Conservation (phyloP, 2,888 invertebrate genomes). For the Drosophila cognata region DNA sequence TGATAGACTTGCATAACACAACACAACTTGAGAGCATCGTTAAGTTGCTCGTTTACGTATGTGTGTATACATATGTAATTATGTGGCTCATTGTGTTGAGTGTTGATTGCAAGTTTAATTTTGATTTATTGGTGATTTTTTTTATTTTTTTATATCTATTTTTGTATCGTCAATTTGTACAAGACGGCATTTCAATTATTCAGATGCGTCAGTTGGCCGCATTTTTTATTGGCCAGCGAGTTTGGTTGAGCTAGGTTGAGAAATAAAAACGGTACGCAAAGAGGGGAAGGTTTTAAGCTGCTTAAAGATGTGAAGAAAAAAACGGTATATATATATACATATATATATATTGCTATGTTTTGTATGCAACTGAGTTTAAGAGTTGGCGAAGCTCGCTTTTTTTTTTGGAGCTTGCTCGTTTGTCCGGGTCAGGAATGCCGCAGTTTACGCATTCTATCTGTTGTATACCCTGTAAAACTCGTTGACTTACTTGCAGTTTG, state of each 20-base stretch:
- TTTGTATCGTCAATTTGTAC: constrained; percentile 52
- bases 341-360: not conserved
- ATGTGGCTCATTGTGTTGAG: constrained; percentile 28
- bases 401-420: constrained; percentile 15
- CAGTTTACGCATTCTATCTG: constrained; percentile 18
- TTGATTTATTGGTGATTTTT: constrained; percentile 49
- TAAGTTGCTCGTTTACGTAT: constrained; percentile 17
- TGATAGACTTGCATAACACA: constrained; percentile 42
- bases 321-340: constrained; percentile 6
- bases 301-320: constrained; percentile 43
- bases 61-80: constrained; percentile 22
- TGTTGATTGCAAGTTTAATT: constrained; percentile 32
- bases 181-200: constrained; percentile 56
- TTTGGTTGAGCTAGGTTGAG: constrained; percentile 45
- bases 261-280: constrained; percentile 26
- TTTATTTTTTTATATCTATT: constrained; percentile 27
- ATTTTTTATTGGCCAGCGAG: constrained; percentile 41
- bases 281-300: constrained; percentile 52
- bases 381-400: constrained; percentile 4
- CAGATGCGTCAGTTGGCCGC: constrained; percentile 65
- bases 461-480: not conserved
- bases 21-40: constrained; percentile 47
- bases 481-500: constrained; percentile 8
- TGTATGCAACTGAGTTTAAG: constrained; percentile 2
- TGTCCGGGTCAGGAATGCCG: constrained; percentile 27